Evolutionary conservation across 1,140 invertebrate genomes (phyloP), one percentile per base, ranked within the genome.

Genomic region (Drosophila repleta): DNA sequence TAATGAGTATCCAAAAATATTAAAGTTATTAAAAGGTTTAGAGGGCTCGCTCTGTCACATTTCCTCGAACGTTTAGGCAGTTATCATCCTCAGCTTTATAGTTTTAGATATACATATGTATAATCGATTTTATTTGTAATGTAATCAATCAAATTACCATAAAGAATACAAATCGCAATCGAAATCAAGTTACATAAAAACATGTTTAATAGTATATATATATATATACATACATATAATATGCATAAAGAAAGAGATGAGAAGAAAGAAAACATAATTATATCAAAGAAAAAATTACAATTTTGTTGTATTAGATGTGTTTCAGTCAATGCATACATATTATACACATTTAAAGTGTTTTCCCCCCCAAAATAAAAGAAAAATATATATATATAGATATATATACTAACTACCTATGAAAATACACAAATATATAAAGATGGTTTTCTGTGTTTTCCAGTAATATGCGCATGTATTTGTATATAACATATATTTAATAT

Each of bases 401-500:
- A 79, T 75, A 76, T 68, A 76, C 46, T 66, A 58, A 58, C 37
- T 52, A 56, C 32, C 41, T 46, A 56, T 51, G 46, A 20, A 61
- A 18, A 52, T 29, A 55, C 17, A 45, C 24, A 63, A 46, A 75
- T 66, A 66, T 83, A 67, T 70, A 77, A 67, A 73, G 48, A 81
- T 81, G 82, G 82, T 85, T 87, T 85, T 87, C 82, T 72, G 84
- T 74, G 82, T 87, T 88, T 83, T 83, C 79, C 79, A 78, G 78
- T 77, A 76, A 66, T 83, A 76, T 72, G 52, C 57, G 79, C 52
- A 65, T 76, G 65, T 84, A 74, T 79, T 70, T 52, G 55, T 71
- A 63, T 56, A 64, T 55, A 71, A 58, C 37, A 53, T 69, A 55
- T 66, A 52, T 56, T 26, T 62, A 53, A 46, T 52, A 67, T 60